phyloP scores from a whole-genome alignment of 2,888 invertebrate genomes.

The Sinelater perroti region DNA sequence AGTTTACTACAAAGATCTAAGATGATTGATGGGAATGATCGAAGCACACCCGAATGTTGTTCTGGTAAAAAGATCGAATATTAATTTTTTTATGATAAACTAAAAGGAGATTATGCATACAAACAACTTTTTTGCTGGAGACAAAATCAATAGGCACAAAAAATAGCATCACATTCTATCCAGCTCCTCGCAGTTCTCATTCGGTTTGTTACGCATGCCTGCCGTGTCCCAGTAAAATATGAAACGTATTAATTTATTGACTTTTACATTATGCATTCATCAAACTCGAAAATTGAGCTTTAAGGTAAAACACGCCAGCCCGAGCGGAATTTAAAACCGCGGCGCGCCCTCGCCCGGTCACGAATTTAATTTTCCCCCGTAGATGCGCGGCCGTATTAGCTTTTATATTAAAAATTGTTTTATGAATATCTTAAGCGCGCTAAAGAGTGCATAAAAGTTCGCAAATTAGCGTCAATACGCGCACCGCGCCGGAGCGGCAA shows the following conservation, averaged over 20 bases:
- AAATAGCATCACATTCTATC: too few species aligned
- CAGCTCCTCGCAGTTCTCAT: too few species aligned
- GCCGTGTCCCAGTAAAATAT: neutral
- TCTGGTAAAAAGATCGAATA: too few species aligned
- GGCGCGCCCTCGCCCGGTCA: constrained; percentile 23
- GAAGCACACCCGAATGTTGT: too few species aligned
- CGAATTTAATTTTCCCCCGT: constrained; percentile 29
- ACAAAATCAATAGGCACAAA: too few species aligned
- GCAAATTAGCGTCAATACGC: constrained; percentile 9
- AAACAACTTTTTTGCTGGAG: too few species aligned
- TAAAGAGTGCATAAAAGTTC: constrained; percentile 19
- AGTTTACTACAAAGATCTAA: too few species aligned
- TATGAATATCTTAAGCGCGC: constrained; percentile 28
- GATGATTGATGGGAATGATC: too few species aligned
- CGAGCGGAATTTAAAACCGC: constrained; percentile 2
- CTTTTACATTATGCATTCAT: neutral
- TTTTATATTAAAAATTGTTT: constrained; percentile 31
- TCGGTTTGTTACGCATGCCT: too few species aligned
- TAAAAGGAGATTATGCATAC: too few species aligned
- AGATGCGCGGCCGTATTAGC: constrained; percentile 24
- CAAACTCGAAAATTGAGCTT: too few species aligned
- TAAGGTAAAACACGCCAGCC: neutral
- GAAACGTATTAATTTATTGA: constrained; percentile 3
- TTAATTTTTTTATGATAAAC: too few species aligned
- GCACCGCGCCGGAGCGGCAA: neutral